Conservation (phyloP, 2,888 invertebrate genomes). For the Ellobium chinense region DNA sequence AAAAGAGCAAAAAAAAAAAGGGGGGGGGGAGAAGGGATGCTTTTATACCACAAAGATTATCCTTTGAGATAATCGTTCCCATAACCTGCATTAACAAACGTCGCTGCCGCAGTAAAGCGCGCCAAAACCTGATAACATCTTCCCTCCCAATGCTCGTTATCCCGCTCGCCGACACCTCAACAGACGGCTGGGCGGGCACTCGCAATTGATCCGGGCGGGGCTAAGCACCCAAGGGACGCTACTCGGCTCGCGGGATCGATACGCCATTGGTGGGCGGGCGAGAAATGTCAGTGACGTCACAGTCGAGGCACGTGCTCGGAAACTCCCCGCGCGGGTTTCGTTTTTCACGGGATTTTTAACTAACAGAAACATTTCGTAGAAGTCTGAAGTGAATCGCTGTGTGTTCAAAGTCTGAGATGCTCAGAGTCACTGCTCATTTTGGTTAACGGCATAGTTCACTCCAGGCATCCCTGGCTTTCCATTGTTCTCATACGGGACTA, state of each 20-base stretch:
- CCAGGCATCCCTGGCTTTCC: no score
- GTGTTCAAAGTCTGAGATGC: no score
- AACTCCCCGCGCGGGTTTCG: constrained; percentile 34
- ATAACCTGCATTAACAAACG: not conserved
- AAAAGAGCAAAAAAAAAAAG: no score
- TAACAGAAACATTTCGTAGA: no score
- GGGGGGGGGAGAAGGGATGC: not conserved
- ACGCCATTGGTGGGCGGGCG: constrained; percentile 22
- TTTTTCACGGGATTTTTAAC: constrained; percentile 15
- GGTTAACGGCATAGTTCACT: no score
- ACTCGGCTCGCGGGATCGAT: not conserved
- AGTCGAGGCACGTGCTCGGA: constrained; percentile 28
- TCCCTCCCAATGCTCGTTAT: constrained; percentile 10
- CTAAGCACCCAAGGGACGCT: constrained; percentile 3
- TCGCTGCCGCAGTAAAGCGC: not conserved
- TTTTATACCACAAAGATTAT: not conserved
- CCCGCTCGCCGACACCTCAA: constrained; percentile 9
- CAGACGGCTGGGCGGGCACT: constrained; percentile 41
- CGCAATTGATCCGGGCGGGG: constrained; percentile 23
- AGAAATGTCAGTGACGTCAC: constrained; percentile 25
- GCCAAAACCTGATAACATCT: not conserved
- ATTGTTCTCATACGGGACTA: no score
- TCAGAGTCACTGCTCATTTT: no score
- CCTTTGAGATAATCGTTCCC: not conserved
- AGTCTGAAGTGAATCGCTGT: no score